Conservation (phyloP, 2,113 vertebrate species). For the Glareola pratincola region DNA sequence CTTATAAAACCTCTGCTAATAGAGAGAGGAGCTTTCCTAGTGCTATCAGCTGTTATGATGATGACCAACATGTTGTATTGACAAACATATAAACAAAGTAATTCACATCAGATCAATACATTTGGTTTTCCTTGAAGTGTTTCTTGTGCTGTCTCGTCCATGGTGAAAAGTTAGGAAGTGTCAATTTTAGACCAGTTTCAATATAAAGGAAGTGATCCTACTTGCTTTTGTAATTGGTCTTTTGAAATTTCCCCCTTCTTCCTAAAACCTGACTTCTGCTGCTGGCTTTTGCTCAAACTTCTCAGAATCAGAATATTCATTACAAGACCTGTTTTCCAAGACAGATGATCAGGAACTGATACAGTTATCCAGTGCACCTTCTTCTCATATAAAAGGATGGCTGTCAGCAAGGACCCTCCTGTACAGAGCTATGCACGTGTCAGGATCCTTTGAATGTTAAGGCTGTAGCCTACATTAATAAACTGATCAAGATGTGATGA, state of each 20-base stretch:
- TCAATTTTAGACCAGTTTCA: background rate
- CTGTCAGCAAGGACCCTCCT: background rate
- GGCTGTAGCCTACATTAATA: background rate
- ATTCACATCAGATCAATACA: background rate
- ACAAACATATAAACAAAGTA: background rate
- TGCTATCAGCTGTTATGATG: background rate
- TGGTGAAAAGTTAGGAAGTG: background rate
- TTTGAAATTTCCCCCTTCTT: background rate
- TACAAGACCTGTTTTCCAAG: background rate
- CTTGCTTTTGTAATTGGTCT: background rate
- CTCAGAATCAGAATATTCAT: background rate
- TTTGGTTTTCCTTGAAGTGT: background rate
- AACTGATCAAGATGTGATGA: background rate
- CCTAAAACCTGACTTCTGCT: background rate
- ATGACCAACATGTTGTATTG: background rate
- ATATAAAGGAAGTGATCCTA: background rate
- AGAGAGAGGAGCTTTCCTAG: background rate
- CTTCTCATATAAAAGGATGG: background rate
- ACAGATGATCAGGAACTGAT: background rate
- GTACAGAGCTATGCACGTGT: fast-evolving
- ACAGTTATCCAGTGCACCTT: background rate
- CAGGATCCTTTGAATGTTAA: background rate
- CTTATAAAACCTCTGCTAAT: background rate
- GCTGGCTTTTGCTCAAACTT: background rate
- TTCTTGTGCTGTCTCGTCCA: background rate